Conservation (phyloP, 2,888 invertebrate species). For the Emmelina monodactyla region DNA sequence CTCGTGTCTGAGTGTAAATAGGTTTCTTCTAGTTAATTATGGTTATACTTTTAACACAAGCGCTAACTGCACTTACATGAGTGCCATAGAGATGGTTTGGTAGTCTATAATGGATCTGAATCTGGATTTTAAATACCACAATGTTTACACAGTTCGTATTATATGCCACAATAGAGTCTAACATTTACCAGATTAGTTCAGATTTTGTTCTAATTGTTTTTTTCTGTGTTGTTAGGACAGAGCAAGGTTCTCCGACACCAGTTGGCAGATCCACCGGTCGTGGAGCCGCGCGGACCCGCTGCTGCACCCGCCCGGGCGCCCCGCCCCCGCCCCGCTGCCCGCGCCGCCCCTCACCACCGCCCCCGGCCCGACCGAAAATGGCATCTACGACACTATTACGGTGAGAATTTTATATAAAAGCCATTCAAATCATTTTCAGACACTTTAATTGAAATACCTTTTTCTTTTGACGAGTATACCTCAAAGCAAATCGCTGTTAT, state of each 20-base stretch:
- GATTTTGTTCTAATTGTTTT: too few species aligned
- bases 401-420: slow-evolving; percentile 27
- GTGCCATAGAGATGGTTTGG: too few species aligned
- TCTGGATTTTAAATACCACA: too few species aligned
- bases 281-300: slow-evolving; percentile 64
- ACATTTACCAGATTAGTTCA: too few species aligned
- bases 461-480: background rate
- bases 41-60: too few species aligned
- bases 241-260: slow-evolving; percentile 76
- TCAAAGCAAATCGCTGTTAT: background rate
- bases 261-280: slow-evolving; percentile 76
- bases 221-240: slow-evolving; percentile 58
- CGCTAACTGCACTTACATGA: too few species aligned
- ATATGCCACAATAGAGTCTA: too few species aligned
- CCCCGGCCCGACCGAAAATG: slow-evolving; percentile 36
- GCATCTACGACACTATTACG: slow-evolving; percentile 59
- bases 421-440: background rate
- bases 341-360: slow-evolving; percentile 24
- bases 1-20: too few species aligned
- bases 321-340: slow-evolving; percentile 27
- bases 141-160: too few species aligned
- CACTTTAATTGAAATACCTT: background rate
- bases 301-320: slow-evolving; percentile 39
- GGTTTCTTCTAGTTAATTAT: too few species aligned
- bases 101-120: too few species aligned